Base-by-base conservation (phyloP, 1,140 invertebrate genomes). In the Oppia nitens region DNA sequence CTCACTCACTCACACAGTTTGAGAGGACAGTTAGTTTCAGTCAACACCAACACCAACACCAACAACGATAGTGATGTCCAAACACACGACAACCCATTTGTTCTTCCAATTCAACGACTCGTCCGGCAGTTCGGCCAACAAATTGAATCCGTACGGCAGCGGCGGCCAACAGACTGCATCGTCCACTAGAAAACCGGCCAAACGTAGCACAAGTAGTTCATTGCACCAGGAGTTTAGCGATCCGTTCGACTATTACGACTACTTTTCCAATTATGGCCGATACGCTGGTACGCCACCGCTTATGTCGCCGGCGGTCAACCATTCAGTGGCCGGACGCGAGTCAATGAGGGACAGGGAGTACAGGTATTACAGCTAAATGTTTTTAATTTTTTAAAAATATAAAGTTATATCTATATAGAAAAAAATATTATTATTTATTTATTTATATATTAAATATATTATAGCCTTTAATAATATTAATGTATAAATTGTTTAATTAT, bases 231-330 rank as follows among this genome's bases (percentile, higher is more conserved):
- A 57, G 48, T 45, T 50, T 11, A 24, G 21, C 2, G 32, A 59
- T 17, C 24, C 25, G n/a, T 60, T 60, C 28, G 60, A 62, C 40
- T 62, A 62, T 52, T 62, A 58, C 27, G 60, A 62, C 14, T 62
- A 62, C 25, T 62, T 61, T 25, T 52, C 32, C 1, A 62, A 62
- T 45, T 62, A 74, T 65, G 76, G 71, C 60, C 69, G 27, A 20
- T 24, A 49, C 14, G 23, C 53, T 17, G 23, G 26, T 24, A 59
- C 51, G 29, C 58, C 58, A 27, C n/a, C 45, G 11, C 29, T 50
- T 20, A n/a, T 29, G 3, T 28, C 24, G 3, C 28, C 27, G 9
- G 47, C 50, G 23, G 14, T 21, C 9, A 12, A 48, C 24, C 14
- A 26, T 26, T 17, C 23, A 58, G 3, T 28, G 12, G 9, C 6